Base-by-base conservation (phyloP, 2,113 vertebrate species). In the Numenius arquata region DNA sequence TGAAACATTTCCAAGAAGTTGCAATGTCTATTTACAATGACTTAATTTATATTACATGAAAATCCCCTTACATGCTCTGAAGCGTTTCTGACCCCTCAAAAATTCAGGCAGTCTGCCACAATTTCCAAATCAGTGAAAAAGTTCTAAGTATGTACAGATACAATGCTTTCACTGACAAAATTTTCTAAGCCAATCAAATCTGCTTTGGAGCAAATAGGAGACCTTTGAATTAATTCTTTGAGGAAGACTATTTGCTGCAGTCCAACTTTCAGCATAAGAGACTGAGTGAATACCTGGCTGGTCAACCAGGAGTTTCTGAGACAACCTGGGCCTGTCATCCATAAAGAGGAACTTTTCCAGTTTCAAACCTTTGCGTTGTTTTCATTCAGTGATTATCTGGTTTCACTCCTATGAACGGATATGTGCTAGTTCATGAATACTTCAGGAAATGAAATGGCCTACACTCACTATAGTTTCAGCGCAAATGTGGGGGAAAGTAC, bases 1-100 rank as follows among this genome's bases (percentile, higher is more conserved):
- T 99, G 95, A 70, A 80, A 97, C 30, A 87, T 89, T 40, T 56
- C 26, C 74, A 93, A 96, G 52, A 89, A 85, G 36, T 6, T 66
- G 43, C 67, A 88, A 85, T 17, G 43, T 43, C 30, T 88, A 9
- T 59, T 91, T 70, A 75, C 15, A 67, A 63, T 47, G 1, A 55
- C 55, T 89, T 59, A 20, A 36, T 65, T 88, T 73, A 63, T 34
- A 82, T 80, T 40, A 68, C 45, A 17, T 30, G 1, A 85, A 71
- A 87, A 84, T 30, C 53, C 38, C 23, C 36, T 38, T 19, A 36
- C 5, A n/a, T 34, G 25, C 32, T 26, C 10, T 11, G 22, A 59
- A 56, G 65, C 40, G 20, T 0, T 71, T 81, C 56, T 63, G 14
- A 88, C 21, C 7, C 11, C 41, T 43, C 19, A 63, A 71, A 90